Evolutionary conservation across 2,888 invertebrate species (phyloP).

Genomic region (Hirtodrosophila trivittata): DNA sequence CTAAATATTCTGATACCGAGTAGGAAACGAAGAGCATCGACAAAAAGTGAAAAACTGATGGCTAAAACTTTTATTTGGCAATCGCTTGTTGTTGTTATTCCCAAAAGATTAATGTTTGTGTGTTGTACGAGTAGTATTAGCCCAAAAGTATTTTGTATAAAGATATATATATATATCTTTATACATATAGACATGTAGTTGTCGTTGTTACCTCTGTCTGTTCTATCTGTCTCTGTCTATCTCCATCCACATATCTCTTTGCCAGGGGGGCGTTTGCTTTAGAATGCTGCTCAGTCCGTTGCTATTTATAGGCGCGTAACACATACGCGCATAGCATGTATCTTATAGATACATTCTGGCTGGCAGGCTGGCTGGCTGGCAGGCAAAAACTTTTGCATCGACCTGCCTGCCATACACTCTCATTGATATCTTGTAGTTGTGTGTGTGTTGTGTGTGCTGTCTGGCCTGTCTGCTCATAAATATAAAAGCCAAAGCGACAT

Average conservation of each 20-base stretch:
- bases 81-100: slow-evolving; percentile 23
- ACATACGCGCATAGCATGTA: slow-evolving; percentile 62
- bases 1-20: neutral
- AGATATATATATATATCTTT: slow-evolving; percentile 30
- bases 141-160: slow-evolving; percentile 51
- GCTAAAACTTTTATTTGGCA: slow-evolving; percentile 54
- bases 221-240: slow-evolving; percentile 6
- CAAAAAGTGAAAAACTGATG: slow-evolving; percentile 22
- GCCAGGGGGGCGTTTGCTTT: slow-evolving; percentile 23
- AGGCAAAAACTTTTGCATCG: slow-evolving; percentile 64
- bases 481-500: slow-evolving; percentile 60
- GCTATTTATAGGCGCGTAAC: slow-evolving; percentile 75
- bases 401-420: slow-evolving; percentile 27
- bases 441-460: slow-evolving; percentile 28
- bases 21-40: neutral
- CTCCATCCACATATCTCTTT: slow-evolving; percentile 2
- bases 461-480: slow-evolving; percentile 69
- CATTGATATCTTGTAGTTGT: slow-evolving; percentile 20
- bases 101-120: slow-evolving; percentile 65
- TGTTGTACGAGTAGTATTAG: slow-evolving; percentile 51
- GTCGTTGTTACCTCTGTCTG: slow-evolving; percentile 1
- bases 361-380: slow-evolving; percentile 35
- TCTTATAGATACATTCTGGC: slow-evolving; percentile 68
- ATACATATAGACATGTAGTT: slow-evolving; percentile 27
- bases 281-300: slow-evolving; percentile 57